These are phyloP conservation scores for Elysia crispata DNA, from an alignment of 2,888 invertebrate species.

Conservation along the genomic window DNA sequence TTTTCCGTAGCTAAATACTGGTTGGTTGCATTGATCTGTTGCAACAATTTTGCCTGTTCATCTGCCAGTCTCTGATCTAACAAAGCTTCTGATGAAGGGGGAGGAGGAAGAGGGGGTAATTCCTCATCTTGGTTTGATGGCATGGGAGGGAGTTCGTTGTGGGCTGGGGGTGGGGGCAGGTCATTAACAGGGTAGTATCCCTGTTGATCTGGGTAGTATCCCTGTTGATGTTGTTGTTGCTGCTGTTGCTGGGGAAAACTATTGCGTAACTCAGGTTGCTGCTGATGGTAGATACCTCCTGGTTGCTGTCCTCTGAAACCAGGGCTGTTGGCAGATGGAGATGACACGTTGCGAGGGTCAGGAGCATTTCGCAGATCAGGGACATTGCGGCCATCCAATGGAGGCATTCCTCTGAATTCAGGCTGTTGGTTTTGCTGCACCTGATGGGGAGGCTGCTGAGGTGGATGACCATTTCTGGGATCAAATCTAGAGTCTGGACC, in stretches of 20 bases:
- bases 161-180: constrained; percentile 70
- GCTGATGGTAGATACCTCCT: background rate
- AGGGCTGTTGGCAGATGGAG: no score
- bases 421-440: constrained; percentile 13
- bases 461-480: constrained; percentile 6
- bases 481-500: constrained; percentile 26
- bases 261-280: constrained; percentile 2
- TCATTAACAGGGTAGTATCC: background rate
- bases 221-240: constrained; percentile 2
- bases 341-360: constrained; percentile 37
- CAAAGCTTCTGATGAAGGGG: constrained; percentile 78
- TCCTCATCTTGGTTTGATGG: constrained; percentile 69
- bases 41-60: constrained; percentile 61
- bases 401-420: constrained; percentile 31
- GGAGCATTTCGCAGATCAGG: constrained; percentile 25
- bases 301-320: background rate
- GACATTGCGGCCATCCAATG: constrained; percentile 19
- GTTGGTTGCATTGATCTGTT: constrained; percentile 52
- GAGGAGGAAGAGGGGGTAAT: constrained; percentile 71
- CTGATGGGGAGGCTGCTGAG: background rate
- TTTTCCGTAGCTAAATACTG: constrained; percentile 40
- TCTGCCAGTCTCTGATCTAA: constrained; percentile 81
- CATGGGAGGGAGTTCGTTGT: constrained; percentile 79
- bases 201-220: background rate
- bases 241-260: constrained; percentile 17